phyloP scores from a whole-genome alignment of 1,140 invertebrate genomes.

The Aphis craccivora region DNA sequence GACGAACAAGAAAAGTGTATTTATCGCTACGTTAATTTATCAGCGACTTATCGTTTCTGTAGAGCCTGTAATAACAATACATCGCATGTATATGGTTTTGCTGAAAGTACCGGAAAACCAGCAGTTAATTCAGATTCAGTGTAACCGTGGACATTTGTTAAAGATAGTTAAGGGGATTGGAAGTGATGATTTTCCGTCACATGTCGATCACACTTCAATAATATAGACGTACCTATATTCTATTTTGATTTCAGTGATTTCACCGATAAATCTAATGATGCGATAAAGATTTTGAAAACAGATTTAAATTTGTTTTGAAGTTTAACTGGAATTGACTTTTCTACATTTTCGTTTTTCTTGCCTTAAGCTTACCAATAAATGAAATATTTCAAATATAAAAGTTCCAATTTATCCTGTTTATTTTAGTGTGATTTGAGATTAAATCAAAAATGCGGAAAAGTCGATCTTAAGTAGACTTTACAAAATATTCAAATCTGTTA shows the following conservation, averaged over 20 bases:
- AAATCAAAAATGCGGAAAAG: not conserved
- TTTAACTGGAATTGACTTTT: not conserved
- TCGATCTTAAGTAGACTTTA: not conserved
- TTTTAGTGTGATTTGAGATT: not conserved
- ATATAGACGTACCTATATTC: not conserved
- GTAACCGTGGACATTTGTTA: not conserved
- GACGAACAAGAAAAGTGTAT: not conserved
- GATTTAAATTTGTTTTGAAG: not conserved
- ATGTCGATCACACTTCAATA: not conserved
- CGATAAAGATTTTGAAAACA: not conserved
- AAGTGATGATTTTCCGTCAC: not conserved
- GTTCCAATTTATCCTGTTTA: not conserved
- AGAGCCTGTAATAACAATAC: not conserved
- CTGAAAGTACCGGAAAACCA: not conserved
- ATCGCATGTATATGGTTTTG: not conserved
- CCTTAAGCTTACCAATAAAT: not conserved
- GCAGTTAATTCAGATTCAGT: not conserved
- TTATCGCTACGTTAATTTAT: not conserved
- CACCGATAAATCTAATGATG: not conserved
- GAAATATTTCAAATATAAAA: not conserved
- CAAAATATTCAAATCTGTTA: not conserved
- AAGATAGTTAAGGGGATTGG: not conserved
- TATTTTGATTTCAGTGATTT: not conserved
- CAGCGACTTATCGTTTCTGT: not conserved
- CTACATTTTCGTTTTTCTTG: not conserved